Base-by-base conservation (phyloP, 2,888 invertebrate species). In the Ectemnius continuus region DNA sequence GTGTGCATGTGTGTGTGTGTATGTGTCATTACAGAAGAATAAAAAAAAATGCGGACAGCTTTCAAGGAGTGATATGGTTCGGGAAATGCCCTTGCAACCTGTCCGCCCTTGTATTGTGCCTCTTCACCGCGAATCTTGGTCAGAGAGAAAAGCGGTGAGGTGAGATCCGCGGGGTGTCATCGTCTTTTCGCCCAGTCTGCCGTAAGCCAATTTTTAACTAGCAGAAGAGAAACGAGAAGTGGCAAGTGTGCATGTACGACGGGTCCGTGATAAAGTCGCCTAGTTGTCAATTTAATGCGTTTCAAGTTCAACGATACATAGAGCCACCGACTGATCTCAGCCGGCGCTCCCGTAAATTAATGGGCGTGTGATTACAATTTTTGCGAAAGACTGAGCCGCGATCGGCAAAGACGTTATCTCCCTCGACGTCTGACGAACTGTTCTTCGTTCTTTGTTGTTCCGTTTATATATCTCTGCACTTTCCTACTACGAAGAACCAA, bases 21-120 rank as follows among this genome's bases (percentile, higher is more conserved):
- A 66, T 66, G 72, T 80, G 72, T 59, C 57, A 71, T 61, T 62
- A 47, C 59, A 76, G 73, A 36, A 72, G 65, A 81, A 68, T 67
- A 72, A 81, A 80, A 82, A 79, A 79, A 73, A 76, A 71, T 73
- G 70, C 85, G 80, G 81, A 79, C 84, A 82, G 83, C 26, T 82
- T 82, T 68, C 79, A 85, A 85, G 79, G 76, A 77, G 56, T 36
- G 45, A 16, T 16, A 20, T 63, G 61, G 61, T 57, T 14, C 16
- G 58, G n/a, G 57, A 28, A 48, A 61, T 45, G 66, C 72, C 82
- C 80, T 86, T 86, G 83, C 65, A 84, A 84, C 46, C 83, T 84
- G 85, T 79, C 82, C 86, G 85, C 79, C 36, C 61, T 52, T 5
- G 61, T 45, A 70, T 56, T 61, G 67, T 71, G 67, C 65, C 75